Evolutionary conservation across 2,888 invertebrate genomes (phyloP).

Genomic region (Spodoptera exigua): DNA sequence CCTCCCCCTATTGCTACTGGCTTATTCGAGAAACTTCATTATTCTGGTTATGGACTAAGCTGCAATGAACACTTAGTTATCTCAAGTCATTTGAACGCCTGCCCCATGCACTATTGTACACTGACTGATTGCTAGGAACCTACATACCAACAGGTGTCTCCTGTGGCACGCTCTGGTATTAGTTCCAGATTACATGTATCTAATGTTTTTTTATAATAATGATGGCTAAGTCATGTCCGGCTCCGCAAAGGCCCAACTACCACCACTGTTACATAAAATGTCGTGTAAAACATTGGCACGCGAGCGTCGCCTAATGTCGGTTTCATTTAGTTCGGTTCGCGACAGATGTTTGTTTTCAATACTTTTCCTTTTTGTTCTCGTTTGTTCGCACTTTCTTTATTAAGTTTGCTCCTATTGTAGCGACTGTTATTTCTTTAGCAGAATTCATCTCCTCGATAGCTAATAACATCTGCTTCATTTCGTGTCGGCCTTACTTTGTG

Average conservation of each 20-base stretch:
- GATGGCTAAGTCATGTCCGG: too few species aligned
- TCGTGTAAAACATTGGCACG: constrained; percentile 23
- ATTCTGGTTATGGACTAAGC: constrained; percentile 27
- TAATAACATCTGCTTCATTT: constrained; percentile 43
- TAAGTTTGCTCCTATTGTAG: constrained; percentile 47
- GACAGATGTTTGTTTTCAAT: constrained; percentile 68
- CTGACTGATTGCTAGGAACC: neutral
- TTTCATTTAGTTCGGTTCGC: constrained; percentile 50
- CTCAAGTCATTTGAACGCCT: constrained; percentile 27
- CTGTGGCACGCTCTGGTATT: too few species aligned
- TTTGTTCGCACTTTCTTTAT: constrained; percentile 58
- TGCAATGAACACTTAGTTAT: constrained; percentile 46
- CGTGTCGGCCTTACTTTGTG: constrained; percentile 24
- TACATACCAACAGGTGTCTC: neutral
- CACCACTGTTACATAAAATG: constrained; percentile 6
- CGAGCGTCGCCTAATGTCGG: constrained; percentile 36
- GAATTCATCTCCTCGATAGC: constrained; percentile 44
- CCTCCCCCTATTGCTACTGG: constrained; percentile 14
- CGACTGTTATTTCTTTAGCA: constrained; percentile 44
- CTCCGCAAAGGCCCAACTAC: too few species aligned
- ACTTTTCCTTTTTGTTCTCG: constrained; percentile 48
- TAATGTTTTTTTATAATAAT: too few species aligned
- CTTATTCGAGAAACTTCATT: constrained; percentile 48
- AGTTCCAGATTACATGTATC: too few species aligned
- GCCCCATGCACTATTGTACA: too few species aligned